Percentiles rank a stretch among this genome's conserved stretches.
Evolutionary conservation across 2,888 invertebrate genomes (phyloP).

Genomic region (Euzetes globulus): DNA sequence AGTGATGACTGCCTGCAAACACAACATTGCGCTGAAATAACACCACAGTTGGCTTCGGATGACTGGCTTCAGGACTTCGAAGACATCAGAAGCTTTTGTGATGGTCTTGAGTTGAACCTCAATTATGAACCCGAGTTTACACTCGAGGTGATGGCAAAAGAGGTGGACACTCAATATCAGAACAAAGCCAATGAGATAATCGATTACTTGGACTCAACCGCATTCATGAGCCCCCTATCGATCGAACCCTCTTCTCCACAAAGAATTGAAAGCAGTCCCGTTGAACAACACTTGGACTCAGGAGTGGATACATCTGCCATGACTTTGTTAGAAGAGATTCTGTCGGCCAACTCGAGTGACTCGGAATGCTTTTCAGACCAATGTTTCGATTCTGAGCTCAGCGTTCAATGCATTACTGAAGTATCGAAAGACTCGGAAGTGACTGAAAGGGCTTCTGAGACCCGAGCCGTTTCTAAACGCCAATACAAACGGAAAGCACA

Average conservation of each 20-base stretch:
- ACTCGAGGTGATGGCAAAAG: constrained; percentile 11
- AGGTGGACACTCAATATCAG: background rate
- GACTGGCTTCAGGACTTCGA: constrained; percentile 14
- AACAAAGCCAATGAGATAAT: background rate
- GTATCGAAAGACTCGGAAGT: background rate
- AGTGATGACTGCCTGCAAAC: background rate
- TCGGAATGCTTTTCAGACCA: background rate
- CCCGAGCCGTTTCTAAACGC: background rate
- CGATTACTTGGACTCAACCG: background rate
- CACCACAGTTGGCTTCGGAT: background rate
- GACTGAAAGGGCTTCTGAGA: background rate
- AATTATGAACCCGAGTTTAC: constrained; percentile 21
- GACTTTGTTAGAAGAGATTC: constrained; percentile 4
- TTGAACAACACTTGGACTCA: background rate
- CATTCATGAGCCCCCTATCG: constrained; percentile 7
- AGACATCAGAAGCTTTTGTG: background rate
- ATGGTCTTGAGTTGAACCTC: background rate
- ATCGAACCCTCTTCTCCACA: background rate
- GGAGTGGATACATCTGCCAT: background rate
- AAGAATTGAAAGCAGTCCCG: background rate
- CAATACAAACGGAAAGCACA: background rate
- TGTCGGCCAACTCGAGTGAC: background rate
- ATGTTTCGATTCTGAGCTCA: background rate
- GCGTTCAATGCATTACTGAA: background rate
- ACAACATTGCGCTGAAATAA: background rate